These are phyloP conservation scores for Dicerorhinus sumatrensis DNA, from an alignment of 2,113 vertebrate genomes.

Conservation along the genomic window DNA sequence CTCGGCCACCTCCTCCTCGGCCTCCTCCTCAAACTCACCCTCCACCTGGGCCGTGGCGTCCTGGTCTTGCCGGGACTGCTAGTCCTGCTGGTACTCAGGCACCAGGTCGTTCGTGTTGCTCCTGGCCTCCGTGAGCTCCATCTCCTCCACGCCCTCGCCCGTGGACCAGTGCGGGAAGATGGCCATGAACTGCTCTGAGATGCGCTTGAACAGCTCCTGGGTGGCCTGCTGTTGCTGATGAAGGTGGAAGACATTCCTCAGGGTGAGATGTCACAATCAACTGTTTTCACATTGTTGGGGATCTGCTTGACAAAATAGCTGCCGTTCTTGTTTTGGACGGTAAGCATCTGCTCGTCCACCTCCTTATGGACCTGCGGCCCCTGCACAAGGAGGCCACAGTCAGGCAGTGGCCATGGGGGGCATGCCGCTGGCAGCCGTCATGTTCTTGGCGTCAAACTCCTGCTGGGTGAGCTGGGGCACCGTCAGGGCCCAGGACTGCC, in stretches of 20 bases:
- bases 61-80: constrained; percentile 79
- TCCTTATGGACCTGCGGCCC: constrained; percentile 89
- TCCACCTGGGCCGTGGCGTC: constrained; percentile 97
- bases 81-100: constrained; percentile 97
- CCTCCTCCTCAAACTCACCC: constrained; percentile 96
- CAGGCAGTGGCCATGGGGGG: constrained; percentile 86
- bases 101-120: constrained; percentile 98
- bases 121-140: constrained; percentile 59
- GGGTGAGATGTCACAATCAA: constrained; percentile 87
- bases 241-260: constrained; percentile 86
- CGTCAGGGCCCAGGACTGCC: constrained; percentile 85
- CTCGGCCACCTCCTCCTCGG: constrained; percentile 92
- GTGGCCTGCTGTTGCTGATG: constrained; percentile 70
- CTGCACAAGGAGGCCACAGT: constrained; percentile 85
- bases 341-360: constrained; percentile 87
- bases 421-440: constrained; percentile 87
- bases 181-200: too few species aligned
- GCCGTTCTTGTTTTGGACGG: constrained; percentile 88
- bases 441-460: constrained; percentile 89
- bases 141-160: too few species aligned
- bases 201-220: too few species aligned
- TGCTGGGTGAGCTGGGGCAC: constrained; percentile 87
- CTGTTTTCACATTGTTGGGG: constrained; percentile 87
- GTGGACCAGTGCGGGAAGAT: too few species aligned
- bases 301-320: constrained; percentile 88